A percentile compares a stretch with the other conserved stretches of the same genome.
Conservation (phyloP, 1,140 invertebrate species). For the Bombus confusus region DNA sequence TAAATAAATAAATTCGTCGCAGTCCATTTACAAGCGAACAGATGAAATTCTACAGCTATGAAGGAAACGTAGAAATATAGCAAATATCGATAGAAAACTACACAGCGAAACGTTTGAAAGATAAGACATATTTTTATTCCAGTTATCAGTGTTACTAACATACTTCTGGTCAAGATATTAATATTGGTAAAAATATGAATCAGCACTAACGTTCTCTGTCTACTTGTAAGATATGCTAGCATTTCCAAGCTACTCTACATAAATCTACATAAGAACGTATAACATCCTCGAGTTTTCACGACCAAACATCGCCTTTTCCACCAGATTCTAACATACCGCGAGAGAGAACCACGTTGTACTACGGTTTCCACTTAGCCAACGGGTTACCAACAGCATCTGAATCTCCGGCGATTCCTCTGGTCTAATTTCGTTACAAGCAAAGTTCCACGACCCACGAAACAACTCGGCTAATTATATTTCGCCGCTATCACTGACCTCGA, state of each 20-base stretch:
- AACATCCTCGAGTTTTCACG: background rate
- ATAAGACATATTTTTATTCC: too few species aligned
- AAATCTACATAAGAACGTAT: background rate
- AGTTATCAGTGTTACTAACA: too few species aligned
- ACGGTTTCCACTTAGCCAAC: background rate
- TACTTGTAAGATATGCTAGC: too few species aligned
- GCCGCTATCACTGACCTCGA: constrained; percentile 60
- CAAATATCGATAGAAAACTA: too few species aligned
- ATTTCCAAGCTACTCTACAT: background rate
- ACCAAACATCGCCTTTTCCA: background rate
- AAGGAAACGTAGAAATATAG: too few species aligned
- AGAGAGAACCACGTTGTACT: background rate
- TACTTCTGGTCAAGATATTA: too few species aligned
- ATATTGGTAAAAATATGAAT: too few species aligned
- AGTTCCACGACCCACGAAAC: background rate
- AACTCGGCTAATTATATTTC: constrained; percentile 42
- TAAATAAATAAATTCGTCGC: too few species aligned
- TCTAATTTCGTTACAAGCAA: background rate
- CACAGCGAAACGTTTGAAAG: too few species aligned
- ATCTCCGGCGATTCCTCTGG: background rate
- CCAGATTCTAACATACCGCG: background rate
- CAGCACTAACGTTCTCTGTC: too few species aligned
- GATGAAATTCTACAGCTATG: too few species aligned
- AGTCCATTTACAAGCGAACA: too few species aligned
- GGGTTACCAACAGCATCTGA: background rate